Evolutionary conservation across 2,888 invertebrate species (phyloP).

Genomic region (Harpagoxenus sublaevis): DNA sequence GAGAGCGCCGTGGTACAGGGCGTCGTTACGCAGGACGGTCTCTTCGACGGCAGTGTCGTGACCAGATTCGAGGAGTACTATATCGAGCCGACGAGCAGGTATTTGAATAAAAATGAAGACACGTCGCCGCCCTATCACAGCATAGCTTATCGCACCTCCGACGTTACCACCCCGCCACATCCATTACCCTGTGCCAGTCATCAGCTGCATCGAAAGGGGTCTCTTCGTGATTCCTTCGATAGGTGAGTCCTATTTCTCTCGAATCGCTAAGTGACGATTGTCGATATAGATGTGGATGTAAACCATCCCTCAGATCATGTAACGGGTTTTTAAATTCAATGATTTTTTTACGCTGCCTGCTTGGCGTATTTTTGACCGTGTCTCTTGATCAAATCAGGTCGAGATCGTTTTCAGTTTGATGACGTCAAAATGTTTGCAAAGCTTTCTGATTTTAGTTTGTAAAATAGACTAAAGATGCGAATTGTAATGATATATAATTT

Average conservation of each 20-base stretch:
- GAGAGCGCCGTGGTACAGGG: slow-evolving; percentile 94
- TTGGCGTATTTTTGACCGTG: neutral
- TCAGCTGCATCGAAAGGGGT: slow-evolving; percentile 86
- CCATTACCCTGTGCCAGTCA: slow-evolving; percentile 89
- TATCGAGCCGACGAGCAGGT: slow-evolving; percentile 93
- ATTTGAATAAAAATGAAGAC: slow-evolving; percentile 87
- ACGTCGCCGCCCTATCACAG: slow-evolving; percentile 90
- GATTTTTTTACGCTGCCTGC: neutral
- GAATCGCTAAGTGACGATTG: neutral
- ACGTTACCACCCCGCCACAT: slow-evolving; percentile 88
- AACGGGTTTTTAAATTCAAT: neutral
- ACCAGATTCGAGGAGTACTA: slow-evolving; percentile 93
- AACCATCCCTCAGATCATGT: neutral
- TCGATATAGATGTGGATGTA: neutral
- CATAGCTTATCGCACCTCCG: slow-evolving; percentile 94
- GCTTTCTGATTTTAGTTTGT: neutral
- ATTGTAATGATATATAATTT: neutral
- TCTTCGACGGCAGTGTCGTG: slow-evolving; percentile 96
- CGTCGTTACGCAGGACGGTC: slow-evolving; percentile 94
- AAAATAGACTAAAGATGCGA: neutral
- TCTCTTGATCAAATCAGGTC: neutral
- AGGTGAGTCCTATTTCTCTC: slow-evolving; percentile 67
- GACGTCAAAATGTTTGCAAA: neutral
- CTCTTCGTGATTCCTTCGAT: slow-evolving; percentile 72
- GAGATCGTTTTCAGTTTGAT: neutral